Base-by-base conservation (phyloP, 2,113 vertebrate genomes). In the Eira barbara region DNA sequence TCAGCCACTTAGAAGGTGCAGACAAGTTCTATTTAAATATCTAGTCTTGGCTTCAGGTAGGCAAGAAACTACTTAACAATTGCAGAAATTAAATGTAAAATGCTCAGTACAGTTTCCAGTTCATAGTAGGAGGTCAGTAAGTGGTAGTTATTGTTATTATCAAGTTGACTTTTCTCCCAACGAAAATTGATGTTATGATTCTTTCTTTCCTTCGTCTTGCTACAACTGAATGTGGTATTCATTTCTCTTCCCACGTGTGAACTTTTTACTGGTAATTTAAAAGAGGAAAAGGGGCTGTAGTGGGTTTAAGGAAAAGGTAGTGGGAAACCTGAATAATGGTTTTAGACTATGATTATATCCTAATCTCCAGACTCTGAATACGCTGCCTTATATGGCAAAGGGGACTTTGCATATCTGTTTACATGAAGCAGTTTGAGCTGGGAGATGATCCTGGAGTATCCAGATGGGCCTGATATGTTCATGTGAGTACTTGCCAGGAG, bases 61-160 rank as follows among this genome's bases (percentile, higher is more conserved):
- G 55, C 55, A 97, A 96, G 10, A 18, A 76, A 61, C 2, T 65
- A 31, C 63, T 94, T 61, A 69, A 31, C 69, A 81, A 80, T 95
- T 84, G 78, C 67, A 39, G 92, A 90, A 95, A 69, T 67, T 52
- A 87, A 91, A 55, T 83, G 3, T 87, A 82, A 95, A 87, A 93
- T 93, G 14, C 11, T 15, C 73, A 69, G 15, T 29, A 93, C 7
- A 55, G 17, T 85, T 94, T 97, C 36, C 39, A 96, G 29, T 31
- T 80, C 61, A 42, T 31, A 94, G 9, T 79, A 91, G 59, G 45
- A 92, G 17, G 4, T 94, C 39, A 91, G 65, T 96, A 95, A 93
- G 17, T 94, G 88, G 42, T 73, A 91, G 13, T 90, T 91, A 74
- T 67, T 79, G 25, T 79, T 82, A 4, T 49, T 90, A 52, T 80